Conservation (phyloP, 2,113 vertebrate species). For the Anhinga anhinga region DNA sequence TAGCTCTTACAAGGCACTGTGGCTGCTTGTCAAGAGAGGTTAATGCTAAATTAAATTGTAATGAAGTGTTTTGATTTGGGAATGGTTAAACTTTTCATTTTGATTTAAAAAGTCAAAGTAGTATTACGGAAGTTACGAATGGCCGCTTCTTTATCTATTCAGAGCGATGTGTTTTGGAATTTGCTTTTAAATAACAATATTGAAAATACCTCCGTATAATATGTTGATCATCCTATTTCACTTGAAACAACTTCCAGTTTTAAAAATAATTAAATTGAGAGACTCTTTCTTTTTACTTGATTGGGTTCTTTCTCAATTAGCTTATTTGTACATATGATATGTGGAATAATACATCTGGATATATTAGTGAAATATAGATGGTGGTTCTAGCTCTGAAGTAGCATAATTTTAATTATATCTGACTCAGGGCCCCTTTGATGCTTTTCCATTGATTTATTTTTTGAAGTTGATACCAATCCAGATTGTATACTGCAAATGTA, state of each 20-base stretch:
- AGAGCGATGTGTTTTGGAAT: neutral
- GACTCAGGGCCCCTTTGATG: neutral
- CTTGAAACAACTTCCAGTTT: neutral
- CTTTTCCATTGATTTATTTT: neutral
- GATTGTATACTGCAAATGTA: neutral
- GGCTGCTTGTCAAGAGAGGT: neutral
- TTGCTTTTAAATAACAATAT: neutral
- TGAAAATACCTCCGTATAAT: neutral
- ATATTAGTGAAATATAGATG: neutral
- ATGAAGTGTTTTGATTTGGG: conserved; percentile 20
- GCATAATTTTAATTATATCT: neutral
- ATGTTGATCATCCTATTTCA: neutral
- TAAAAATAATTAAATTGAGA: neutral
- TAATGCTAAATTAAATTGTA: conserved; percentile 13
- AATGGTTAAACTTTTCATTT: conserved; percentile 21
- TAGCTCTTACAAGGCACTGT: neutral
- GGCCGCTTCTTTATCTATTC: neutral
- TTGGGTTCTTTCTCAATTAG: neutral
- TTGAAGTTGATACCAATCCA: neutral
- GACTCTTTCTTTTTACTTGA: neutral
- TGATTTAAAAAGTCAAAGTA: neutral
- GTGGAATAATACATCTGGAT: neutral
- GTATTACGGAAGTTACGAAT: neutral
- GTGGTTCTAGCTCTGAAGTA: neutral
- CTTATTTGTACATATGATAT: neutral